phyloP scores from a whole-genome alignment of 1,140 invertebrate species.

The Acromyrmex heyeri region DNA sequence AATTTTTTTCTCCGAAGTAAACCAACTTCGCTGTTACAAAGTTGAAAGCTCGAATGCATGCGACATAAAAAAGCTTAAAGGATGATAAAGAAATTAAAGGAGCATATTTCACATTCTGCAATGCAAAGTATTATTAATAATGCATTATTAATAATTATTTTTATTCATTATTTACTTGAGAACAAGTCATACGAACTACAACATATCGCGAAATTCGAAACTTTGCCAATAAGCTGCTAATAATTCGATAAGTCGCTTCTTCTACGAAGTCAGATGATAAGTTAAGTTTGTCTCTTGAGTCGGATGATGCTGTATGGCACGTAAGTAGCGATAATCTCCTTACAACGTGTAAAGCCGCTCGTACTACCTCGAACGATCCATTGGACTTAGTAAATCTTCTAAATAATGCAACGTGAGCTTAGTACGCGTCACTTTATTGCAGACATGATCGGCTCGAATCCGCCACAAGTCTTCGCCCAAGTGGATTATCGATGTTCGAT shows the following conservation, averaged over 20 bases:
- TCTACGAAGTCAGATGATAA: constrained; percentile 33
- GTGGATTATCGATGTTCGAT: constrained; percentile 26
- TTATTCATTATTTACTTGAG: constrained; percentile 18
- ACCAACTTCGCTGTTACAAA: neutral
- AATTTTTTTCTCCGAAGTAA: constrained; percentile 19
- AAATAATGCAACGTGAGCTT: constrained; percentile 46
- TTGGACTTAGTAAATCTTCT: constrained; percentile 38
- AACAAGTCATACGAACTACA: neutral
- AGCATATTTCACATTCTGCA: constrained; percentile 11
- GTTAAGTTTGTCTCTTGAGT: constrained; percentile 25
- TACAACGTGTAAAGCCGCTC: constrained; percentile 53
- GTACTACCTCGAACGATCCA: constrained; percentile 46
- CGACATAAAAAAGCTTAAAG: neutral
- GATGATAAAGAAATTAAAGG: constrained; percentile 13
- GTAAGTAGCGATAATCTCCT: constrained; percentile 56
- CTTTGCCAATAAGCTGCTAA: constrained; percentile 43
- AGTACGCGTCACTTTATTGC: constrained; percentile 12
- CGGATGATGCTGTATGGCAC: constrained; percentile 26
- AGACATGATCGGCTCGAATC: neutral
- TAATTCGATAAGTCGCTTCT: constrained; percentile 49
- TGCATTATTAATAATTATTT: constrained; percentile 3
- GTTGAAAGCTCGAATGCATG: neutral
- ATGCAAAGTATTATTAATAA: constrained; percentile 28
- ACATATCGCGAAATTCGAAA: neutral
- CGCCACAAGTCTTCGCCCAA: neutral